phyloP scores from a whole-genome alignment of 2,888 invertebrate species.

The Drosophila paranaensis region DNA sequence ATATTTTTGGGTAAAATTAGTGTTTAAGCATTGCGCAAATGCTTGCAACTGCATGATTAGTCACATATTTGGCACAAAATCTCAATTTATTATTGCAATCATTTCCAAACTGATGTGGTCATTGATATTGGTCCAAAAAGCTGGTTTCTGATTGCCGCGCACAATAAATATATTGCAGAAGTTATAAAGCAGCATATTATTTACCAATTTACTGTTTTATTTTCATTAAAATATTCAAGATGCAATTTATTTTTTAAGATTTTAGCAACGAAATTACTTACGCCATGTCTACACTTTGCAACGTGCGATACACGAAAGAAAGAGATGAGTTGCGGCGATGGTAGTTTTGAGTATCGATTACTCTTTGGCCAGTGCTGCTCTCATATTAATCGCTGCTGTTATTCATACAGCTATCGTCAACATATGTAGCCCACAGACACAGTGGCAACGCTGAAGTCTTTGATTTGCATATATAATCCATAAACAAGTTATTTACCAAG shows the following conservation, averaged over 20 bases:
- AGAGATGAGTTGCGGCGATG: constrained; percentile 15
- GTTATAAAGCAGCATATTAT: constrained; percentile 13
- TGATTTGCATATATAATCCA: constrained; percentile 9
- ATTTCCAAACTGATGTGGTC: constrained; percentile 83
- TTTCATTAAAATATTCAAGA: constrained; percentile 31
- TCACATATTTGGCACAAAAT: constrained; percentile 53
- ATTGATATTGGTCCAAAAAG: constrained; percentile 79
- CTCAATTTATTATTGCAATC: constrained; percentile 82
- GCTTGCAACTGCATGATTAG: constrained; percentile 59
- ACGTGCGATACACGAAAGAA: constrained; percentile 73
- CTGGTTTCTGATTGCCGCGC: constrained; percentile 84
- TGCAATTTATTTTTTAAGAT: constrained; percentile 46
- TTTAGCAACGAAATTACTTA: constrained; percentile 62
- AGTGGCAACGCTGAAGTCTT: constrained; percentile 32
- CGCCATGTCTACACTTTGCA: constrained; percentile 78
- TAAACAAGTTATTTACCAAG: constrained; percentile 44
- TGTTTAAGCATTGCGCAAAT: constrained; percentile 70
- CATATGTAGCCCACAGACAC: not conserved
- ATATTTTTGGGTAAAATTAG: not conserved
- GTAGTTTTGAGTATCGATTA: constrained; percentile 9
- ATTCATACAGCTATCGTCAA: not conserved
- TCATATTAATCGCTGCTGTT: not conserved
- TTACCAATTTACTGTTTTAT: not conserved
- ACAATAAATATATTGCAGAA: constrained; percentile 21
- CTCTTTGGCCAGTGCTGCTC: constrained; percentile 25